Conservation (phyloP, 2,113 vertebrate species). For the Notiomystis cincta region DNA sequence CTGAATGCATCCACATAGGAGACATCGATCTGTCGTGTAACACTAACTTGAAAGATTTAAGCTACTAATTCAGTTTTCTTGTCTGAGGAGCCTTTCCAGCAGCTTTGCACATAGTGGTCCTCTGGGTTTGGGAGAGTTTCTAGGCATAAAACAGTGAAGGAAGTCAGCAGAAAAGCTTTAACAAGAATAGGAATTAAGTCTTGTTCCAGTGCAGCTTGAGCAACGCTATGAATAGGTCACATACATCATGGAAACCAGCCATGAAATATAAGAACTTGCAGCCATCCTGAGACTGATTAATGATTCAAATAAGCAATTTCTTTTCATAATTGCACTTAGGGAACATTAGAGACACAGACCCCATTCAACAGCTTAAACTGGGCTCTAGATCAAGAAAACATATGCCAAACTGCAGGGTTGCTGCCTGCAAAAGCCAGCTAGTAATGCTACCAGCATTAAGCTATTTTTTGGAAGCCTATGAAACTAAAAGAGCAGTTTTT, state of each 20-base stretch:
- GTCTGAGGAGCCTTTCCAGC: neutral
- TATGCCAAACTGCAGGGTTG: conserved; percentile 45
- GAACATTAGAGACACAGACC: conserved; percentile 54
- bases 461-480: neutral
- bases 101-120: neutral
- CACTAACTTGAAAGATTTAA: neutral
- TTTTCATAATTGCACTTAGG: conserved; percentile 56
- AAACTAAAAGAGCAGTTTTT: neutral
- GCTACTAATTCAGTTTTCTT: neutral
- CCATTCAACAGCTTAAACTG: conserved; percentile 57
- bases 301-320: conserved; percentile 63
- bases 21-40: neutral
- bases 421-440: conserved; percentile 24
- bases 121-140: neutral
- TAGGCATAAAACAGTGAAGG: neutral
- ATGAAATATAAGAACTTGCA: conserved; percentile 57
- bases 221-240: conserved; percentile 15
- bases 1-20: neutral
- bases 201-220: conserved; percentile 13
- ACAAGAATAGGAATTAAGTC: conserved; percentile 21
- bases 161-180: conserved; percentile 23
- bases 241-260: conserved; percentile 47
- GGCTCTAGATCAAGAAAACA: conserved; percentile 62
- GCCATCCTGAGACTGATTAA: conserved; percentile 49
- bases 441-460: neutral